phyloP scores from a whole-genome alignment of 2,113 vertebrate genomes.

The Sula dactylatra region DNA sequence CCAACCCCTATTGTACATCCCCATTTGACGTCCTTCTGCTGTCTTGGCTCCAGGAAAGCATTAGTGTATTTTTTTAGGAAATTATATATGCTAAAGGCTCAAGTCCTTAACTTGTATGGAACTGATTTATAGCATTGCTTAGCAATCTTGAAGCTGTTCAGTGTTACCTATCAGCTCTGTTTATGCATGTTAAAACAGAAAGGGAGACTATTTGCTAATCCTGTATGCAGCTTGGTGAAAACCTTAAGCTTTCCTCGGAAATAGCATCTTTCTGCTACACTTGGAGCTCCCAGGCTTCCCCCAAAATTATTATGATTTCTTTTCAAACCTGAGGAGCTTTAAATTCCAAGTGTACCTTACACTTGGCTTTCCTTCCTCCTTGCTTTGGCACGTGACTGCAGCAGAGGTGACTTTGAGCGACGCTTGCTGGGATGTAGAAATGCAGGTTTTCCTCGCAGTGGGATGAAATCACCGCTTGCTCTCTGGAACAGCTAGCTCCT shows the following conservation, averaged over 20 bases:
- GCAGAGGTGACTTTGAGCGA: neutral
- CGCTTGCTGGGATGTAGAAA: neutral
- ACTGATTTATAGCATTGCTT: neutral
- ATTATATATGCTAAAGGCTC: neutral
- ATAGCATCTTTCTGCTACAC: neutral
- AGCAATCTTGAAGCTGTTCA: neutral
- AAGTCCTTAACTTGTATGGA: neutral
- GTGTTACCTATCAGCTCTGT: neutral
- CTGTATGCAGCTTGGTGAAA: neutral
- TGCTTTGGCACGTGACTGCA: accelerated
- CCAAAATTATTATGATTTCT: neutral
- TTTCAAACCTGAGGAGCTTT: neutral
- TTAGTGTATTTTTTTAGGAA: neutral
- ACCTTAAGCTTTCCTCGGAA: neutral
- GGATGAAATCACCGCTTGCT: neutral
- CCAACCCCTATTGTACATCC: neutral
- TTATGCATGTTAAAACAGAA: neutral
- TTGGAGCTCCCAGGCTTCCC: neutral
- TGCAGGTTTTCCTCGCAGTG: accelerated
- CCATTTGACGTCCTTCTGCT: neutral
- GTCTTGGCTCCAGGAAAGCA: neutral
- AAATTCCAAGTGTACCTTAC: accelerated
- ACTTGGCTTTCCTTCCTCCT: neutral
- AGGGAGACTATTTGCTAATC: neutral
- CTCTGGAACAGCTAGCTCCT: neutral